Base-by-base conservation (phyloP, 2,888 invertebrate genomes). In the Apocheima hispidaria region DNA sequence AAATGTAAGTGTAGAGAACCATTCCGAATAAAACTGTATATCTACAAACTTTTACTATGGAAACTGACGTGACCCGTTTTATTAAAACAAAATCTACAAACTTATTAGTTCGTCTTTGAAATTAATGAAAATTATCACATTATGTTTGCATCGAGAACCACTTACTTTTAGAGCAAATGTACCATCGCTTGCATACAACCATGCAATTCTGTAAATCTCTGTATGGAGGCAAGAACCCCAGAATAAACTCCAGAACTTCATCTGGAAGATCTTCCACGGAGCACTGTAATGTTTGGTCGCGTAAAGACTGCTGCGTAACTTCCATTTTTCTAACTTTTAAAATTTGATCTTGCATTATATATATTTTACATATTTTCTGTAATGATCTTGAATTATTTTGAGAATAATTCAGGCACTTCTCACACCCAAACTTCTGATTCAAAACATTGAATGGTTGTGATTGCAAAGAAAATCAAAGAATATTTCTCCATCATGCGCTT, bases 201-300 rank as follows among this genome's bases (percentile, higher is more conserved):
- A 95, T 96, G 82, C 98, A 98, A 81, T 96, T 95, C 85, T 97
- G 96, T 71, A 98, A 92, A 92, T 99, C 98, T 83, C 95, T 95
- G 81, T 99, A 99, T 0, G 98, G 98, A 57, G 98, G 97, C 70
- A 99, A 90, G 81, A 97, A 94, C 71, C 96, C 95, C 69, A 99
- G 93, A 82, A 99, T 97, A 82, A 97, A 98, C 90, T 98, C 98
- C 72, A 99, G 89, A 59, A 99, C 95, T 94, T 99, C 98, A 85
- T 98, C 98, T 40, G 99, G 99, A 68, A 99, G 91, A 84, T 96
- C 95, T 80, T 96, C 95, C 38, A 92, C 82, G 16, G 84, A 82
- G 72, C 82, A 86, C 70, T 78, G 80, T 64, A 88, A 74, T 56
- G 81, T 82, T 75, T 86, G 87, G 53, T 84, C 79, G 62, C 71